Base-by-base conservation (phyloP, 2,113 vertebrate species). In the Dicerorhinus sumatrensis region DNA sequence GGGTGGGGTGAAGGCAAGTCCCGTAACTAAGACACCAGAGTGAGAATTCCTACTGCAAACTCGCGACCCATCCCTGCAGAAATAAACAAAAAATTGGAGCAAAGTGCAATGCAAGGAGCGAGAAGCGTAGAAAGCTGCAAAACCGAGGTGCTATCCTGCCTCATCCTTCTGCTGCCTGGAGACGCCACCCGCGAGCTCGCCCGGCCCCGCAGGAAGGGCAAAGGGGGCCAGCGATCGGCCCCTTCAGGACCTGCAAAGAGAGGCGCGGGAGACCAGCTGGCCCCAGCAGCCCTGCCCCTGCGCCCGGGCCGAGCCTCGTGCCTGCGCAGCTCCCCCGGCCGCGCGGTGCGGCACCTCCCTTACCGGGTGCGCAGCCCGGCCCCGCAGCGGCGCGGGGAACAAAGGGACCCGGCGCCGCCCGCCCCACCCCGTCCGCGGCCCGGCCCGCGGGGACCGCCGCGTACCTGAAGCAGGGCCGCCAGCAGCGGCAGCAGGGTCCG, bases 391-490 rank as follows among this genome's bases (percentile, higher is more conserved):
- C 97, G 96, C 97, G 98, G 98, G 98, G 98, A 99, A 99, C 99
- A 99, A 99, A 99, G 98, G 98, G 97, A 98, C 97, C 97, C 96
- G 97, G 97, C 86, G 91, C 97, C 98, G 85, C 97, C 96, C 89
- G 93, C 96, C 97, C 96, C 90, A 96, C 96, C 67, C 85, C 46
- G 39, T 75, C 87, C 83, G 91, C 72, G n/a, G 88, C 76, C 96
- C 96, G 72, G 63, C 93, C 95, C 46, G 83, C 48, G n/a, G 62
- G 79, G 72, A 69, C 87, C 36, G 31, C 69, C 14, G 63, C 58
- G 97, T 99, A 99, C 99, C 99, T 99, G 99, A 94, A 99, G 95
- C 98, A 99, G 93, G 96, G 98, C 98, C 96, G 98, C 97, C 95
- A 98, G 93, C 77, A 98, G 98, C 98, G 98, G 98, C 98, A 98